A percentile compares a stretch with the other conserved stretches of the same genome.
Evolutionary conservation across 2,113 vertebrate species (phyloP).

Genomic region (Pungitius pungitius): DNA sequence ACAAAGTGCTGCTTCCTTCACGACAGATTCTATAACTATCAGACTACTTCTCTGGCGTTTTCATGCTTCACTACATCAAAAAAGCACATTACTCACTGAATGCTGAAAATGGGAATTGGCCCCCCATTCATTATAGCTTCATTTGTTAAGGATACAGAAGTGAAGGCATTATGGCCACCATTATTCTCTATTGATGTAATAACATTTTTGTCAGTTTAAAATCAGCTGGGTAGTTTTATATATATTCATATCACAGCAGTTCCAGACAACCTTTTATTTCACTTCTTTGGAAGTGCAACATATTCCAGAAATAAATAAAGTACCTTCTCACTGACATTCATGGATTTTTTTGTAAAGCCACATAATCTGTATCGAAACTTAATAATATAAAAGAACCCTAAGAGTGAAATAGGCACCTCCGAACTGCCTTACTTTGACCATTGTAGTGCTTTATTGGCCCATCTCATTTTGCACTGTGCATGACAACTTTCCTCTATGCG

Average conservation of each 20-base stretch:
- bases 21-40: neutral
- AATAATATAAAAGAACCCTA: neutral
- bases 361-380: neutral
- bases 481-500: conserved; percentile 20
- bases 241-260: neutral
- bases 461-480: conserved; percentile 30
- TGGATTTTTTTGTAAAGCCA: neutral
- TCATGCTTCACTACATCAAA: neutral
- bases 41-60: neutral
- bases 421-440: conserved; percentile 8
- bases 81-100: neutral
- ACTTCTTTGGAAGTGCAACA: neutral
- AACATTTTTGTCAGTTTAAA: neutral
- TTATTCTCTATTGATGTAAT: neutral
- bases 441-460: conserved; percentile 18
- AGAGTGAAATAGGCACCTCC: neutral
- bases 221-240: neutral
- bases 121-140: neutral
- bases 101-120: neutral
- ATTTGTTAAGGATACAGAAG: neutral
- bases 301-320: neutral
- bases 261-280: neutral
- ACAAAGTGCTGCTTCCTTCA: neutral
- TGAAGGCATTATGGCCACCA: neutral
- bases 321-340: neutral